Evolutionary conservation across 2,797 vertebrate genomes (phyloP).

Genomic region (Lepus townsendii): DNA sequence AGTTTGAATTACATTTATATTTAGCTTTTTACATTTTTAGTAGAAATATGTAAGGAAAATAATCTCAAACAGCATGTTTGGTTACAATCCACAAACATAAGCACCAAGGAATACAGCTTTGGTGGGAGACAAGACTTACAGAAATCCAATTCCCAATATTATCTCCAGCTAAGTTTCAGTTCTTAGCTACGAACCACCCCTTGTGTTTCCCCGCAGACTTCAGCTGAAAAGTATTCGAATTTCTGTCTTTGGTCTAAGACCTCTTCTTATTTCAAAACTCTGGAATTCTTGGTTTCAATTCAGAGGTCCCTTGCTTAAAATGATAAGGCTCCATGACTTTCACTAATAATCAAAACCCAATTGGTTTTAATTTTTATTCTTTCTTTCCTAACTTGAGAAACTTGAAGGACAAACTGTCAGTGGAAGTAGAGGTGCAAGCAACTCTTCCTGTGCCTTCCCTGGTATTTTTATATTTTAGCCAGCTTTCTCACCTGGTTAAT

Average conservation of each 20-base stretch:
- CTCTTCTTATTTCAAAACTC: not conserved
- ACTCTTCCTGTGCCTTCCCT: not conserved
- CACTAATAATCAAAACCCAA: not conserved
- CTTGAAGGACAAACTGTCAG: not conserved
- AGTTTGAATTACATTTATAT: not conserved
- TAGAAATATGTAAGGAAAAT: not conserved
- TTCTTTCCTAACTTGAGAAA: not conserved
- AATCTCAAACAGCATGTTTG: not conserved
- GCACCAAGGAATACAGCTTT: not conserved
- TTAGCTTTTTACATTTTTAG: not conserved
- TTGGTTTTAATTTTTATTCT: not conserved
- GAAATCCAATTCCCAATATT: accelerated
- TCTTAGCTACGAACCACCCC: not conserved
- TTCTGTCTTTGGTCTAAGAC: not conserved
- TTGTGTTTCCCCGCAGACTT: not conserved
- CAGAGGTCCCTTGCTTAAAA: not conserved
- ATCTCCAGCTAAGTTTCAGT: not conserved
- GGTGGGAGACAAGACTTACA: no score
- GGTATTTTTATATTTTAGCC: not conserved
- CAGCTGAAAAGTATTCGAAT: not conserved
- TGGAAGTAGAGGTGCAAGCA: not conserved
- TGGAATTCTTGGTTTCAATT: not conserved
- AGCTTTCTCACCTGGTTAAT: not conserved
- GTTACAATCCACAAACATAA: not conserved
- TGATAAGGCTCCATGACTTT: not conserved